These are phyloP conservation scores for Trachemys scripta DNA, from an alignment of 2,113 vertebrate genomes.

Conservation along the genomic window DNA sequence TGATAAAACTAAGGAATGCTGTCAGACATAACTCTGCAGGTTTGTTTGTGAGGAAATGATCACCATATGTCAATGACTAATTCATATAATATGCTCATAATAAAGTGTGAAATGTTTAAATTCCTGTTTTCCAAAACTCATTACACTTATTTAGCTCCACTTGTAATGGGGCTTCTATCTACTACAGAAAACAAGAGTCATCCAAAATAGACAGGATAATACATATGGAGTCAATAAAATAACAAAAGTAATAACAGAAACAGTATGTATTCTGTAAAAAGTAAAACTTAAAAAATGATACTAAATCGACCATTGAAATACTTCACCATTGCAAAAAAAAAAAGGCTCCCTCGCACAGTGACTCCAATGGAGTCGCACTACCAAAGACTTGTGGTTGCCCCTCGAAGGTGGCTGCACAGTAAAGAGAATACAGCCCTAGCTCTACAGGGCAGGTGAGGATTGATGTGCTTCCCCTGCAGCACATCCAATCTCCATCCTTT, in stretches of 20 bases:
- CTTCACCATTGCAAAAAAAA: not conserved
- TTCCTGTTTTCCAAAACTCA: not conserved
- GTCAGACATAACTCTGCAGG: not conserved
- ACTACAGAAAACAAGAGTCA: not conserved
- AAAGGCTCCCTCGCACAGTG: not conserved
- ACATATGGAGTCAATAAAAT: not conserved
- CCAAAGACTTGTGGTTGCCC: not conserved
- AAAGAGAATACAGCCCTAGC: not conserved
- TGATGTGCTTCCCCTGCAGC: not conserved
- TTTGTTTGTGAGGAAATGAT: constrained; percentile 8
- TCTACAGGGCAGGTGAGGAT: not conserved
- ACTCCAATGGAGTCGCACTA: not conserved
- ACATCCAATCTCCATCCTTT: not conserved
- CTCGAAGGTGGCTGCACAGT: too few species aligned
- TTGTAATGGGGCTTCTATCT: not conserved
- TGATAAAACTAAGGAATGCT: not conserved
- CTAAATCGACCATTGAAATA: not conserved
- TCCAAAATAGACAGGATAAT: constrained; percentile 10
- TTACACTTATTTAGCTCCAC: constrained; percentile 16
- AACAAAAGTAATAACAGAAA: not conserved
- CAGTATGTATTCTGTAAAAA: not conserved
- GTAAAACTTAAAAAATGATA: not conserved
- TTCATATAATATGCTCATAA: not conserved
- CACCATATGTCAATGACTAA: not conserved
- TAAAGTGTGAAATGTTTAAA: constrained; percentile 9